These are phyloP conservation scores for Rhyacophila brunnea DNA, from an alignment of 1,140 invertebrate species.

Conservation along the genomic window DNA sequence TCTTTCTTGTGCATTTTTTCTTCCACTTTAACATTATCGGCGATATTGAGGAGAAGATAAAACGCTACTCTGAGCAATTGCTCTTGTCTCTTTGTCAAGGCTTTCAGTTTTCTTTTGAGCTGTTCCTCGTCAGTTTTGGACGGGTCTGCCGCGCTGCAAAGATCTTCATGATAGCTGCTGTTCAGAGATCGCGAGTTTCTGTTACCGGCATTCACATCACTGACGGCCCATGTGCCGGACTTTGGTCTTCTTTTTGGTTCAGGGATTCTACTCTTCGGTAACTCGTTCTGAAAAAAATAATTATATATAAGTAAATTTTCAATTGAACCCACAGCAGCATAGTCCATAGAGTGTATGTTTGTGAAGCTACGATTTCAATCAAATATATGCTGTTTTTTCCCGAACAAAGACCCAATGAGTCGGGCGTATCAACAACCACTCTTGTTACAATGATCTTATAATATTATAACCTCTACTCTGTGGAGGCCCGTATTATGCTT, in stretches of 20 bases:
- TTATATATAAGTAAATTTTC: no score
- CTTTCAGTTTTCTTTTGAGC: slow-evolving; percentile 73
- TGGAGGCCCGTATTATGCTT: no score
- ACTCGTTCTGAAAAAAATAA: slow-evolving; percentile 41
- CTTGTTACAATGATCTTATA: no score
- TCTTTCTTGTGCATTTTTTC: slow-evolving; percentile 97
- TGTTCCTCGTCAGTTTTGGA: slow-evolving; percentile 81
- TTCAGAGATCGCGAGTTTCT: slow-evolving; percentile 56
- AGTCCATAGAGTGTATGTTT: no score
- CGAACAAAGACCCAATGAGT: no score
- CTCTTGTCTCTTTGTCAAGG: slow-evolving; percentile 87
- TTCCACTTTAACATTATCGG: slow-evolving; percentile 92
- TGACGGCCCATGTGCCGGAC: slow-evolving; percentile 64
- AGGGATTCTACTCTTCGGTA: slow-evolving; percentile 65
- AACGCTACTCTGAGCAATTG: slow-evolving; percentile 84
- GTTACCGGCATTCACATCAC: slow-evolving; percentile 47
- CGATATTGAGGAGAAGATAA: slow-evolving; percentile 91
- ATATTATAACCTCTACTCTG: no score
- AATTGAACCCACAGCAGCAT: no score
- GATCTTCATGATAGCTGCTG: slow-evolving; percentile 64
- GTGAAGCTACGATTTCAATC: no score
- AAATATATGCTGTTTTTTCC: no score
- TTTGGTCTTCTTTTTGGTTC: slow-evolving; percentile 65
- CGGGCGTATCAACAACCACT: no score
- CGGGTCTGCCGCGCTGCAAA: slow-evolving; percentile 54